Percentiles rank a stretch among this genome's conserved stretches.
Conservation (phyloP, 2,113 vertebrate genomes). For the Cricetomys ansorgei region DNA sequence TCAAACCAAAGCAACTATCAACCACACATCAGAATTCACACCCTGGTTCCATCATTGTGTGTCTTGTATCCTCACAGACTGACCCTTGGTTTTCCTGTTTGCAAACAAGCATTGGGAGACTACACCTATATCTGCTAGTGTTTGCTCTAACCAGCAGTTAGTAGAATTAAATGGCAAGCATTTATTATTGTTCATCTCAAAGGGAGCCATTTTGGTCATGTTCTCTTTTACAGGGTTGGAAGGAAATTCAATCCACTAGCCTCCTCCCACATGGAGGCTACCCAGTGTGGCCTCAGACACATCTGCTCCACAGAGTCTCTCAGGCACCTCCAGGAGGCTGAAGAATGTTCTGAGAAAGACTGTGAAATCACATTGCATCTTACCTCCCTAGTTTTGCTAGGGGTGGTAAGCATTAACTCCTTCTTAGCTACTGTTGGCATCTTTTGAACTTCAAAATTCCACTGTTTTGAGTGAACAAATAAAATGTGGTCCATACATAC, state of each 20-base stretch:
- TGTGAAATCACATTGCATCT: background rate
- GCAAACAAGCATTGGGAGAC: background rate
- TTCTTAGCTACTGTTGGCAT: background rate
- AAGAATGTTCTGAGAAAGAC: background rate
- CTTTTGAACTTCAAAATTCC: background rate
- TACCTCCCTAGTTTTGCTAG: background rate
- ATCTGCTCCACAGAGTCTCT: rapidly evolving
- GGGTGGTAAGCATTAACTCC: background rate
- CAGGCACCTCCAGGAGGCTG: background rate
- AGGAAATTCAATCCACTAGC: background rate
- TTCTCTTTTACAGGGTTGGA: too few relatives aligned
- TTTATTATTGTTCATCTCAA: background rate
- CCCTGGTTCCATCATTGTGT: background rate
- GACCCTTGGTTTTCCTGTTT: background rate
- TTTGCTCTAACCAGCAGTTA: background rate
- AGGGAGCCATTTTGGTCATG: background rate
- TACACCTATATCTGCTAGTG: rapidly evolving
- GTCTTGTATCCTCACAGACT: too few relatives aligned
- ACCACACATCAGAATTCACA: background rate
- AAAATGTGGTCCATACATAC: background rate
- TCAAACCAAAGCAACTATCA: background rate
- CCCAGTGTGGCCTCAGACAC: background rate
- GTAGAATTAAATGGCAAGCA: background rate
- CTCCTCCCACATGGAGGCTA: background rate
- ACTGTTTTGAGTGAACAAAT: background rate